Base-by-base conservation (phyloP, 2,113 vertebrate genomes). In the Thryonomys swinderianus region DNA sequence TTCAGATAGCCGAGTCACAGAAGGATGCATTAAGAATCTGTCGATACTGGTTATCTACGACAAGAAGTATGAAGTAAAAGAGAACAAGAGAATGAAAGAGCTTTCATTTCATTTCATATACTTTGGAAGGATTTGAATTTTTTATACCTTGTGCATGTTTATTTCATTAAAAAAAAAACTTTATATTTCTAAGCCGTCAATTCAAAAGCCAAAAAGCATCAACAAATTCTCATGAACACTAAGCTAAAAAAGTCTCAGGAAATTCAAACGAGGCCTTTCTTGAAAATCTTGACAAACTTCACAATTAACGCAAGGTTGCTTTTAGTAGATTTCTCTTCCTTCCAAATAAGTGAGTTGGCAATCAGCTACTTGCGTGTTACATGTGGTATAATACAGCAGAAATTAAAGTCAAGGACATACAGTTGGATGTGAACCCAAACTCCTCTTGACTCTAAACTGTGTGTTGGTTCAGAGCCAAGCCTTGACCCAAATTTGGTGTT, bases 141-240 rank as follows among this genome's bases (percentile, higher is more conserved):
- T 95, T 88, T 40, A 78, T 0, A 92, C 9, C 16, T 27, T 18
- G 21, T 21, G 40, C 14, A 25, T 53, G 23, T 67, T 73, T 88
- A n/a, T 93, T 93, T 64, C 37, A 76, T 80, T 18, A 55, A 94
- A 90, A 82, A 57, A 85, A 90, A 81, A 67, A 66, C 32, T 34
- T 71, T 27, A 62, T 7, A 53, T 88, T 96, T 96, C 59, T 45
- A 94, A 88, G 48, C 71, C 48, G 73, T 85, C 85, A 73, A 45
- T 93, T 90, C 85, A 95, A 96, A 96, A 90, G 90, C 40, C 76
- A 95, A 91, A 95, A 82, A 55, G n/a, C 55, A 88, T 84, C 48
- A n/a, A 42, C 78, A 53, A 90, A 78, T 96, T 93, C 66, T 78
- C 96, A 97, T 82, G 93, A 97, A 91, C 64, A 88, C 12, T 66